Conservation (phyloP, 2,113 vertebrate species). For the Notothenia rossii region DNA sequence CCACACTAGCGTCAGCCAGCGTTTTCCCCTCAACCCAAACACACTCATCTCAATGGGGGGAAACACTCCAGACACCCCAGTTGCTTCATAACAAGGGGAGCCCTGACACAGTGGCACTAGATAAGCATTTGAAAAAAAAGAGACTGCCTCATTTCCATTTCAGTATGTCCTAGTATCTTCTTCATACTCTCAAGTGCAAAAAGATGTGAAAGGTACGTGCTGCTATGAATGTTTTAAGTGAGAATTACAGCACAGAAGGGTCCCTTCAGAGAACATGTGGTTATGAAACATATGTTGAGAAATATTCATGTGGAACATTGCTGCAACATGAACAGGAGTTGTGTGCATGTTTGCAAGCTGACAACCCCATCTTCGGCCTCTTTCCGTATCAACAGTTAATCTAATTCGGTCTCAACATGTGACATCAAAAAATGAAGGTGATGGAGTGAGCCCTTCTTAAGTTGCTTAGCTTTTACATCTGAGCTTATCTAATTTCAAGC, state of each 20-base stretch:
- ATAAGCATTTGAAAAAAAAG: conserved; percentile 35
- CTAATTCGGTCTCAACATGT: not conserved
- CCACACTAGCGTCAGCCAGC: conserved; percentile 62
- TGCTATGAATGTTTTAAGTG: conserved; percentile 52
- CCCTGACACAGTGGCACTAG: conserved; percentile 47
- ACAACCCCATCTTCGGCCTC: not conserved
- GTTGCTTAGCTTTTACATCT: conserved; percentile 12
- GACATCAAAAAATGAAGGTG: conserved; percentile 32
- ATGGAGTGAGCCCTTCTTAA: not conserved
- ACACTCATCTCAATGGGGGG: conserved; percentile 70
- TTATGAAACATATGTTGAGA: conserved; percentile 19
- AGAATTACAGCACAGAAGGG: not conserved
- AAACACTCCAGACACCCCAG: conserved; percentile 66
- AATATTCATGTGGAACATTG: conserved; percentile 40
- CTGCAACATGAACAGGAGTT: conserved; percentile 7
- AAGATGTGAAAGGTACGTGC: conserved; percentile 24
- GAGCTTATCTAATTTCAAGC: conserved; percentile 28
- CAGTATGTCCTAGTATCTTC: conserved; percentile 10
- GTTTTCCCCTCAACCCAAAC: conserved; percentile 67
- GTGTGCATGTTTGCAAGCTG: not conserved
- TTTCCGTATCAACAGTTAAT: conserved; percentile 47
- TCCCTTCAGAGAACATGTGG: conserved; percentile 5
- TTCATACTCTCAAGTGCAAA: conserved; percentile 17
- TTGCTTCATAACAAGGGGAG: conserved; percentile 54
- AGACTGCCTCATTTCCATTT: conserved; percentile 51